Evolutionary conservation across 2,888 invertebrate species (phyloP), one percentile per base, ranked within the genome.

Genomic region (Pandemis heparana): DNA sequence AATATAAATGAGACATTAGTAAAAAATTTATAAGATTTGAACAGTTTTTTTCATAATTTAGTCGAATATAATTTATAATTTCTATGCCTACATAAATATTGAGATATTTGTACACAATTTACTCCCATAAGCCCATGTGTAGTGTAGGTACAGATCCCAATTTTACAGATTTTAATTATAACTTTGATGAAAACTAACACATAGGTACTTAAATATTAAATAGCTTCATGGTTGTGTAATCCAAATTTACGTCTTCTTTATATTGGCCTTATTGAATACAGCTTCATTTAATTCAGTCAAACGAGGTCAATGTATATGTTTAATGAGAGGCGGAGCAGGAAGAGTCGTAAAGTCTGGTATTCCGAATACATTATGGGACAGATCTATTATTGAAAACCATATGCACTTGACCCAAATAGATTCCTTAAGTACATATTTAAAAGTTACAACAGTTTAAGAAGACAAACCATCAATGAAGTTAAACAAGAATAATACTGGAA

Each of bases 1-100:
- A 90, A 91, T 59, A n/a, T 12, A 72, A 56, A 12, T 12, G 23
- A 32, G 23, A 4, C 23, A 32, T 32, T 32, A 32, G 23, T 32
- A 32, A 32, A 32, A 32, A 32, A 32, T 1, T 0, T 0, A 32
- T 32, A 32, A 32, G 23, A 32, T 32, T 4, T 32, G 23, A 32
- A 32, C 23, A 32, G 23, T 32, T 32, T 32, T 32, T 32, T 32
- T 32, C 23, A 32, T 32, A 32, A 32, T 32, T 32, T 32, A 32
- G 2, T 32, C 2, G 0, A 32, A 32, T 2, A 1, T 32, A 23
- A 23, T 32, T 32, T 4, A 4, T 32, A 32, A 2, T 32, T 32
- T 32, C 23, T 4, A 32, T 32, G 4, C 23, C 23, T 32, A 32
- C 2, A 32, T 32, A 32, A 32, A 32, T 32, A 32, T 32, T 32